Conservation (phyloP, 2,888 invertebrate genomes). For the Tetheella fluctuosa region DNA sequence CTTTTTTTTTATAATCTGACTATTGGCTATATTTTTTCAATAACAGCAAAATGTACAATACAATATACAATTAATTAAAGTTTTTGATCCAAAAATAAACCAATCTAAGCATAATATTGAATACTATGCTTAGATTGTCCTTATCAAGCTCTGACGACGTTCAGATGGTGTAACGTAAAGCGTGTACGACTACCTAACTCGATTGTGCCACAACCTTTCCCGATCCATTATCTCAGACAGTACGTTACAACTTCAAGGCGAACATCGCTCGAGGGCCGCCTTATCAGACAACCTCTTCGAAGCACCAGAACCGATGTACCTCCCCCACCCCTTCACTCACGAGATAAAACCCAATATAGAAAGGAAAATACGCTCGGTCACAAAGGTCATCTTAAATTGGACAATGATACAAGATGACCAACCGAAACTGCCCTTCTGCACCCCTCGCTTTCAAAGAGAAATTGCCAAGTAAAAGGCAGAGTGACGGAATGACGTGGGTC, state of each 20-base stretch:
- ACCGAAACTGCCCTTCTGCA: conserved; percentile 37
- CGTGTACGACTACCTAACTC: conserved; percentile 20
- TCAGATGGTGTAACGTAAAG: conserved; percentile 1
- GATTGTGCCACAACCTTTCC: conserved; percentile 44
- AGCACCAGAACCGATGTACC: conserved; percentile 44
- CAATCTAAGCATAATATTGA: background rate
- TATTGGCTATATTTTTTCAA: too few species aligned
- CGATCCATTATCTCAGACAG: conserved; percentile 55
- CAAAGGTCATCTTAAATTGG: conserved; percentile 38
- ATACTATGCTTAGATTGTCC: background rate
- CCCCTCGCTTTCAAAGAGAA: conserved; percentile 34
- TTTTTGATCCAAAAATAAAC: too few species aligned
- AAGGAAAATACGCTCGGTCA: conserved; percentile 25
- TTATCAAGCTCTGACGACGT: background rate
- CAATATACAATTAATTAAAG: too few species aligned
- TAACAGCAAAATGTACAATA: too few species aligned
- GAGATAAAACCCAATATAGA: conserved; percentile 21
- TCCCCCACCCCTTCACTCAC: conserved; percentile 21
- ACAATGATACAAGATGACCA: conserved; percentile 34
- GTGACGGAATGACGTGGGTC: conserved; percentile 22
- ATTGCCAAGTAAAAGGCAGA: conserved; percentile 37
- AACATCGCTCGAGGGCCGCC: conserved; percentile 36
- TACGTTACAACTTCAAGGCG: conserved; percentile 52
- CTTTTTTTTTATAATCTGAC: too few species aligned
- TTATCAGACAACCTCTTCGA: conserved; percentile 43